Evolutionary conservation across 2,113 vertebrate genomes (phyloP).

Genomic region (Nansenia antarctica): DNA sequence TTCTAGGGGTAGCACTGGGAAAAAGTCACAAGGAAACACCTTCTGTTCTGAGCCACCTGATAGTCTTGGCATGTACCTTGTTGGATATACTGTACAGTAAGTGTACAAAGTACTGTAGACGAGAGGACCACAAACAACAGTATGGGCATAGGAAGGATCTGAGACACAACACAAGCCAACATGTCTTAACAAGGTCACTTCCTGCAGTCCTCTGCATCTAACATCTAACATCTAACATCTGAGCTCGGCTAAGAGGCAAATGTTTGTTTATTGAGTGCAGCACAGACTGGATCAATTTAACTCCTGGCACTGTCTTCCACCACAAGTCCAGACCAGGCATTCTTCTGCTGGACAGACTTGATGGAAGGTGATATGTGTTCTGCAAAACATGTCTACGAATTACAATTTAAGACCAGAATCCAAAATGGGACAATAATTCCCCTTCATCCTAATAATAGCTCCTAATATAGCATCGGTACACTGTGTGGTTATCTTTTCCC

Average conservation of each 20-base stretch:
- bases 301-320: slow-evolving; percentile 51
- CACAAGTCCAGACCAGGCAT: slow-evolving; percentile 66
- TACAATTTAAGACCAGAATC: too few species aligned
- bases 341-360: slow-evolving; percentile 53
- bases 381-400: too few species aligned
- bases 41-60: not conserved
- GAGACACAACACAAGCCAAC: slow-evolving; percentile 47
- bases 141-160: slow-evolving; percentile 30
- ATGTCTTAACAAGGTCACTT: slow-evolving; percentile 70
- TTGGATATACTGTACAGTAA: too few species aligned
- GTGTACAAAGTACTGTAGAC: slow-evolving; percentile 51
- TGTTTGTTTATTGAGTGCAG: slow-evolving; percentile 53
- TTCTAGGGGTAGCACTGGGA: too few species aligned
- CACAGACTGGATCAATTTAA: slow-evolving; percentile 60
- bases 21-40: slow-evolving; percentile 8
- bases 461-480: too few species aligned
- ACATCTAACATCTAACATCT: not conserved
- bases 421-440: too few species aligned
- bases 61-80: not conserved
- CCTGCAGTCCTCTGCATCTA: slow-evolving; percentile 7
- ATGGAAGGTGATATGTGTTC: too few species aligned
- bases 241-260: slow-evolving; percentile 5
- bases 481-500: too few species aligned
- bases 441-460: too few species aligned
- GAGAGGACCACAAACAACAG: slow-evolving; percentile 42